A percentile compares a stretch with the other conserved stretches of the same genome.
phyloP scores from a whole-genome alignment of 2,113 vertebrate species.

The Phalacrocorax pelagicus region DNA sequence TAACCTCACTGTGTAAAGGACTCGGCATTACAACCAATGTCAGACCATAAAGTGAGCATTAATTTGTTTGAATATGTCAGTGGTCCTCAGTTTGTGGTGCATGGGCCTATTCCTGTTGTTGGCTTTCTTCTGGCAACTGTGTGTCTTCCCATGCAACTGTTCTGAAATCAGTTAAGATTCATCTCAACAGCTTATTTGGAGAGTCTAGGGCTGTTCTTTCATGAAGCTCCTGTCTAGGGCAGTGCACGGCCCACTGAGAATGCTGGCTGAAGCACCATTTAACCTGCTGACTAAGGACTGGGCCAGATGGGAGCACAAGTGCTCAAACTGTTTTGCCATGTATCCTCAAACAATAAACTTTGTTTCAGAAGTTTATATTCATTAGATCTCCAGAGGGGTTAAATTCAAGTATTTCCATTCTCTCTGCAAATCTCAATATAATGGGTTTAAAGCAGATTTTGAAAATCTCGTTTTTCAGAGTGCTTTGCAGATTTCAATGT shows the following conservation, averaged over 20 bases:
- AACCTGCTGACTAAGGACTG: neutral
- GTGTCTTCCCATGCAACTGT: neutral
- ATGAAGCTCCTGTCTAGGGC: neutral
- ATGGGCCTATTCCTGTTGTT: neutral
- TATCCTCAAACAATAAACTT: neutral
- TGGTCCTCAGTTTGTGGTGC: neutral
- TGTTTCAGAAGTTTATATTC: neutral
- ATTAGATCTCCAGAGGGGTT: neutral
- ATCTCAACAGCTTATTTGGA: neutral
- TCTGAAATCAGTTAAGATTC: neutral
- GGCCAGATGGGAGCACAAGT: neutral
- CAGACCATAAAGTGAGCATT: neutral
- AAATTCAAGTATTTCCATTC: neutral
- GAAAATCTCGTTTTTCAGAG: neutral
- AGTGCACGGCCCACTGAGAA: neutral
- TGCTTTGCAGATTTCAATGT: neutral
- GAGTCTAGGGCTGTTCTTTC: neutral
- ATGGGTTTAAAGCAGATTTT: neutral
- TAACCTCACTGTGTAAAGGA: neutral
- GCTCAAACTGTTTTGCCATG: neutral
- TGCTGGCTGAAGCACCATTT: neutral
- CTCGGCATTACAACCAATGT: neutral
- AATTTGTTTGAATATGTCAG: neutral
- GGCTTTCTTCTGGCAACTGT: neutral
- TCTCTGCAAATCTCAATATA: neutral